Base-by-base conservation (phyloP, 1,140 invertebrate genomes). In the Chrysomallon squamiferum region DNA sequence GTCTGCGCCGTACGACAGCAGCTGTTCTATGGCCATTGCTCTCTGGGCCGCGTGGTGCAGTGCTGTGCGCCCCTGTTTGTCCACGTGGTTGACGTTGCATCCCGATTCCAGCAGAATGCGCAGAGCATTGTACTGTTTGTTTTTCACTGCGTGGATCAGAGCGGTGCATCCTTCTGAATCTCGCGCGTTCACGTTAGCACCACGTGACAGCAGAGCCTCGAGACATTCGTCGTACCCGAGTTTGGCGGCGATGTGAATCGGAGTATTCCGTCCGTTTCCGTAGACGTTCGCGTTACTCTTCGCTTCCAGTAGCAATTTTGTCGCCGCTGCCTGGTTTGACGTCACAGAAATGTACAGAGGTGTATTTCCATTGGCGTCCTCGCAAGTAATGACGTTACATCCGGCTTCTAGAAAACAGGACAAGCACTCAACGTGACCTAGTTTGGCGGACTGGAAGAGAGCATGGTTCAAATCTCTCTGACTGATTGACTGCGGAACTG, bases 181-280 rank as follows among this genome's bases (percentile, higher is more conserved):
- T 25, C 52, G 30, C 11, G 32, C 59, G 43, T 78, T 71, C 11
- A 78, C 18, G 47, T 78, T 66, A 11, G 74, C 76, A n/a, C 73
- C 73, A 29, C 62, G 63, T 25, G 69, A 41, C 20, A 81, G 35
- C 11, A 84, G 64, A 13, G 61, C 35, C 22, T 66, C 49, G n/a
- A 80, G 43, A 43, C 77, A 80, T 7, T 78, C 68, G 18, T 73
- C 72, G 18, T 64, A 47, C 4, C 75, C 74, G 27, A 54, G 45
- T 59, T 69, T 72, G 6, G 77, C 77, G 11, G 81, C 79, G 25
- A 78, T 59, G 65, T 82, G 81, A 20, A 82, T 59, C n/a, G 81
- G 71, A 3, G 76, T 69, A 30, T 63, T 62, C 27, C 73, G 71
- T 11, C 54, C 54, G 20, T 47, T 41, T 6, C 62, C 69, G 20